These are phyloP conservation scores for Anoura caudifer DNA, from an alignment of 2,113 vertebrate genomes.

Conservation along the genomic window DNA sequence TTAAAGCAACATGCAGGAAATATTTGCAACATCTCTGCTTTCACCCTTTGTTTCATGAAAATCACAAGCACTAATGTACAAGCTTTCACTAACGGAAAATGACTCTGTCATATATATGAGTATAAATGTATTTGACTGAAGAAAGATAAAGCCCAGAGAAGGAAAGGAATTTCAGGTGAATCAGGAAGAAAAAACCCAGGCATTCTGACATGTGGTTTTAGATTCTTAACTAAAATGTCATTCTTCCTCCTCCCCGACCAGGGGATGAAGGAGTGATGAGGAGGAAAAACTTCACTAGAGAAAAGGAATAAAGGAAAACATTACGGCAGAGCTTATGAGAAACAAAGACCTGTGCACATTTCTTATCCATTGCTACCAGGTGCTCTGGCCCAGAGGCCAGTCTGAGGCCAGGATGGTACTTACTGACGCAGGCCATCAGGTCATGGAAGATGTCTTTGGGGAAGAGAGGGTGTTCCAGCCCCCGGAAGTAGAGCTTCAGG, in stretches of 20 bases:
- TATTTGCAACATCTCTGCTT: background rate
- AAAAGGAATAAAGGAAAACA: background rate
- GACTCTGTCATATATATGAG: background rate
- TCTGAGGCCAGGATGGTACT: slow-evolving; percentile 72
- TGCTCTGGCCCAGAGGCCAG: background rate
- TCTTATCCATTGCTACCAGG: background rate
- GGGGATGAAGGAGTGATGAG: background rate
- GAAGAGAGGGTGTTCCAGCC: slow-evolving; percentile 94
- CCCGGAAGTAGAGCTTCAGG: slow-evolving; percentile 97
- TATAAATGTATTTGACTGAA: slow-evolving; percentile 9
- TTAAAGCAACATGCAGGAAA: background rate
- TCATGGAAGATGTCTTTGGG: slow-evolving; percentile 99
- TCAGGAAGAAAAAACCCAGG: background rate
- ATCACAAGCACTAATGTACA: background rate
- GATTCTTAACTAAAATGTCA: background rate
- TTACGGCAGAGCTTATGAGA: background rate
- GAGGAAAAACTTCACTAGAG: background rate
- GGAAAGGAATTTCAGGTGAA: background rate
- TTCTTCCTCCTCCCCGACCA: background rate
- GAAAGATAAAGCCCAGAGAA: background rate
- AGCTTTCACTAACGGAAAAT: background rate
- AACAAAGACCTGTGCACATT: background rate
- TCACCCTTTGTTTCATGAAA: background rate
- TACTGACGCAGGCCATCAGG: slow-evolving; percentile 96
- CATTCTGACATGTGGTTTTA: background rate